phyloP scores from a whole-genome alignment of 2,113 vertebrate genomes.

The Rattus rattus region DNA sequence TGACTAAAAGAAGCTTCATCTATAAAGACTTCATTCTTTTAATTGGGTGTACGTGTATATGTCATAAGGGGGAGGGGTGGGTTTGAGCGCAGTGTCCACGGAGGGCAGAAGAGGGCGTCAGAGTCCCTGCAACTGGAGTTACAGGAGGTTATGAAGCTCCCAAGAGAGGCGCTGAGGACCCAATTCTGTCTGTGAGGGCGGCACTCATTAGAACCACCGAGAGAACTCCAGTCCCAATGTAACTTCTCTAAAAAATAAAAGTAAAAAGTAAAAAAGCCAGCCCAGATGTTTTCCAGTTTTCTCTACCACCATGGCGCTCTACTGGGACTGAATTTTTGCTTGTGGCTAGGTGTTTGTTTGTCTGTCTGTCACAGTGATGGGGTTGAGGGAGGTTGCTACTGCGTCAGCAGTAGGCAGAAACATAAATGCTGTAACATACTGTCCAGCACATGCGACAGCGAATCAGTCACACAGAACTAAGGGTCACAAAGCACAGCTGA shows the following conservation, averaged over 20 bases:
- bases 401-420: neutral
- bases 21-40: neutral
- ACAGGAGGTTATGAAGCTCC: neutral
- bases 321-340: neutral
- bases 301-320: neutral
- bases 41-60: neutral
- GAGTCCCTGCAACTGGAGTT: neutral
- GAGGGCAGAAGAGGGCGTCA: neutral
- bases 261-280: neutral
- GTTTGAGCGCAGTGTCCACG: no score
- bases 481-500: neutral
- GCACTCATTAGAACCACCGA: neutral
- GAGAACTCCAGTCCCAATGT: neutral
- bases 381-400: accelerated
- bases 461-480: accelerated
- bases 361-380: accelerated
- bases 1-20: neutral
- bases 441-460: neutral
- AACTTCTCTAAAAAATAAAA: neutral
- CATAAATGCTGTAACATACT: no score
- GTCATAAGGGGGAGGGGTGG: neutral
- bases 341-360: neutral
- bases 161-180: neutral
- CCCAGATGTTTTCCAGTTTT: neutral
- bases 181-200: neutral